Conservation (phyloP, 2,797 vertebrate species). For the Manis pentadactyla region DNA sequence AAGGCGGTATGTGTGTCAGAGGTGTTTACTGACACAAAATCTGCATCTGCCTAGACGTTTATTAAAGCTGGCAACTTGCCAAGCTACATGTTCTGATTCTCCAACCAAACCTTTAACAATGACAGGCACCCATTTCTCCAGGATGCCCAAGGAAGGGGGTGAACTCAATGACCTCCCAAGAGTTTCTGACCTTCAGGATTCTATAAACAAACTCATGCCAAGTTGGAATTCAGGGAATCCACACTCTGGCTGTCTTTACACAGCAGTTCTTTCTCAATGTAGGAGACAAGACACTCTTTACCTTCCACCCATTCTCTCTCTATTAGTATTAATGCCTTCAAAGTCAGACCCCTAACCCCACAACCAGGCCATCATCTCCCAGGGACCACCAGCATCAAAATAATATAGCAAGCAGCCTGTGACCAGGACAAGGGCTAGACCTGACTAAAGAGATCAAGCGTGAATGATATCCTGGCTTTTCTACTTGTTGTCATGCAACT, state of each 20-base stretch:
- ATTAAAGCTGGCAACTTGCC: slow-evolving; percentile 7
- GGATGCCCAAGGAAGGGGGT: background rate
- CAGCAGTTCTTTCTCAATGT: background rate
- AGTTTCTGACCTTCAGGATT: slow-evolving; percentile 49
- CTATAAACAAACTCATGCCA: slow-evolving; percentile 55
- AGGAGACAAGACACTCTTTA: slow-evolving; percentile 8
- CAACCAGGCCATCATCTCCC: background rate
- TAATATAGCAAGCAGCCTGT: slow-evolving; percentile 32
- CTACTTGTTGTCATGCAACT: background rate
- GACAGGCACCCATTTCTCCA: background rate
- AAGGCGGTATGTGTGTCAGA: background rate
- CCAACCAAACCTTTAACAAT: background rate
- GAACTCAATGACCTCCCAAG: background rate
- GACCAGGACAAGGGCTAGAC: background rate
- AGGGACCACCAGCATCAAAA: background rate
- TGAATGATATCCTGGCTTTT: background rate
- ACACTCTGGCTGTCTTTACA: slow-evolving; percentile 25
- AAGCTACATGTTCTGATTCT: background rate
- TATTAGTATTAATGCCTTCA: background rate
- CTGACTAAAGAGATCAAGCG: background rate
- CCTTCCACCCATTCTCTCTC: background rate
- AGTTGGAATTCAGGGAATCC: slow-evolving; percentile 57
- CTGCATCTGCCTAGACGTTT: background rate
- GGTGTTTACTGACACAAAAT: background rate
- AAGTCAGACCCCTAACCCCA: background rate